These are phyloP conservation scores for Volucella zonaria DNA, from an alignment of 2,888 invertebrate species.

Conservation along the genomic window DNA sequence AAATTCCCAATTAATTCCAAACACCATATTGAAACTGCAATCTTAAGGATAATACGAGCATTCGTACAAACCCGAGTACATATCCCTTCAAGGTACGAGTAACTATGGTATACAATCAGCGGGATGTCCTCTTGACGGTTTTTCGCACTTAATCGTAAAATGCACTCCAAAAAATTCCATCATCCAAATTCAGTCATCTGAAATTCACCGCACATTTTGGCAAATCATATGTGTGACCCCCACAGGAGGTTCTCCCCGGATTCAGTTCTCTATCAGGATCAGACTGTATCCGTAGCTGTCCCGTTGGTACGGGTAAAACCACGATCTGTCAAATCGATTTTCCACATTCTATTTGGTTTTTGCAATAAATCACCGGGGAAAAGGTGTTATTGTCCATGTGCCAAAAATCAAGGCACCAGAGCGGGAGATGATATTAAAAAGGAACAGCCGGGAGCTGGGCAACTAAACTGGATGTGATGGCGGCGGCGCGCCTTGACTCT, in stretches of 20 bases:
- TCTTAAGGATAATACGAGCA: constrained; percentile 49
- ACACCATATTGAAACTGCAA: constrained; percentile 64
- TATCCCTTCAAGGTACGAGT: constrained; percentile 44
- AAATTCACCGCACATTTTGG: constrained; percentile 36
- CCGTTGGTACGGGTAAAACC: constrained; percentile 46
- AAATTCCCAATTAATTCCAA: constrained; percentile 72
- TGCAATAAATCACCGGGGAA: constrained; percentile 47
- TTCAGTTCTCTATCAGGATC: constrained; percentile 14
- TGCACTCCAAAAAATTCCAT: constrained; percentile 35
- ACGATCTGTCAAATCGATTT: constrained; percentile 74
- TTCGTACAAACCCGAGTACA: background rate
- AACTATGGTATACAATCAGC: constrained; percentile 43
- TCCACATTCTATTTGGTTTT: constrained; percentile 44
- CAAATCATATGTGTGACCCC: constrained; percentile 45
- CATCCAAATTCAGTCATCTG: constrained; percentile 37
- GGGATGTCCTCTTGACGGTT: constrained; percentile 60
- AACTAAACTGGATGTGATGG: constrained; percentile 41
- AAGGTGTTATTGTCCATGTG: constrained; percentile 73
- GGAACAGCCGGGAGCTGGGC: constrained; percentile 13
- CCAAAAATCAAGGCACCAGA: constrained; percentile 56
- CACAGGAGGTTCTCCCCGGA: constrained; percentile 52
- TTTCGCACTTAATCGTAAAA: constrained; percentile 52
- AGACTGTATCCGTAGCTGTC: constrained; percentile 5
- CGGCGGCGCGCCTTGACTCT: constrained; percentile 34
- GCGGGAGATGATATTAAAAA: background rate